These are phyloP conservation scores for Pandemis corylana DNA, from an alignment of 2,888 invertebrate genomes.

Conservation along the genomic window DNA sequence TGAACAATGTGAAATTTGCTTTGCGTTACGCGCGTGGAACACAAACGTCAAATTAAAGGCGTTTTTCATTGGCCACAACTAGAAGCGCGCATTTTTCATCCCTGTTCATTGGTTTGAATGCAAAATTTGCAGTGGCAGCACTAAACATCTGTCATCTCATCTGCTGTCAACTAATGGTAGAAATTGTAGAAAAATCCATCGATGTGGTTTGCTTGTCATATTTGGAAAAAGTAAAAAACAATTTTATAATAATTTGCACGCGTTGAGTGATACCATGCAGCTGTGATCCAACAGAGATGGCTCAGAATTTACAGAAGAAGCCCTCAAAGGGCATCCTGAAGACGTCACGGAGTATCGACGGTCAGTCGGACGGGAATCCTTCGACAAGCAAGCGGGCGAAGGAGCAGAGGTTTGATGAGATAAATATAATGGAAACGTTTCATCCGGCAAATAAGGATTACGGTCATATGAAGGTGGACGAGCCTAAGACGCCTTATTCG, in stretches of 20 bases:
- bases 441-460: slow-evolving; percentile 99
- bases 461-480: slow-evolving; percentile 98
- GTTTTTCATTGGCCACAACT: neutral
- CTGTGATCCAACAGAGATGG: slow-evolving; percentile 74
- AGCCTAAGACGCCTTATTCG: slow-evolving; percentile 96
- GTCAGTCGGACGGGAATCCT: slow-evolving; percentile 75
- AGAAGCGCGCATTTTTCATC: neutral
- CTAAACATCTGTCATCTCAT: slow-evolving; percentile 6
- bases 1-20: no score
- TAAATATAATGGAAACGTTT: slow-evolving; percentile 98
- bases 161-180: slow-evolving; percentile 38
- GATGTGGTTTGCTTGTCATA: slow-evolving; percentile 26
- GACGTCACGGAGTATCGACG: slow-evolving; percentile 96
- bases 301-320: slow-evolving; percentile 92
- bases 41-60: neutral
- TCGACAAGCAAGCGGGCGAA: slow-evolving; percentile 81
- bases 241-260: slow-evolving; percentile 11
- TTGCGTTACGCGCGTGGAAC: slow-evolving; percentile 3
- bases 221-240: slow-evolving; percentile 26
- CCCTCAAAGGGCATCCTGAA: slow-evolving; percentile 96
- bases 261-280: slow-evolving; percentile 22
- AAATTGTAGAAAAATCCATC: slow-evolving; percentile 28
- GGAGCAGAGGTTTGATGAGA: slow-evolving; percentile 97
- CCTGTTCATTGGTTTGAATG: neutral
- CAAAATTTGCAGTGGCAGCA: neutral